phyloP scores from a whole-genome alignment of 2,888 invertebrate species.

The Sinopyrophorus schimmeli region DNA sequence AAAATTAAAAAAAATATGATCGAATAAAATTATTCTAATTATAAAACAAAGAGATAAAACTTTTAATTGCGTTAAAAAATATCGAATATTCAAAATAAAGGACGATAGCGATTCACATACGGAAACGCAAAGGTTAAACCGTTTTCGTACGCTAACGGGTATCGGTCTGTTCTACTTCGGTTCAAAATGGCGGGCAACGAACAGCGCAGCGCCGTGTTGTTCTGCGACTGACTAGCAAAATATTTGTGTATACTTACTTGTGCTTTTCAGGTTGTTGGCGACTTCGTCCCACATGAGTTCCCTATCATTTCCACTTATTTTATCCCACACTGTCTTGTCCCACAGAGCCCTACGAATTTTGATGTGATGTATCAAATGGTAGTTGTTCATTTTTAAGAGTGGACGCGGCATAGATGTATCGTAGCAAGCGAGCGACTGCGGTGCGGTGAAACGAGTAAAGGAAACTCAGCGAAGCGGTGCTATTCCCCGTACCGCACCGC shows the following conservation, averaged over 20 bases:
- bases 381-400: slow-evolving; percentile 36
- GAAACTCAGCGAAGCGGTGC: slow-evolving; percentile 22
- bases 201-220: no score
- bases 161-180: no score
- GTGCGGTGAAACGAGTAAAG: slow-evolving; percentile 27
- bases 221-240: no score
- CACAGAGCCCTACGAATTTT: slow-evolving; percentile 35
- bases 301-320: slow-evolving; percentile 34
- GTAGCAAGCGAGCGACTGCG: slow-evolving; percentile 42
- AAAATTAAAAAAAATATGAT: no score
- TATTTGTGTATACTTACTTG: slow-evolving; percentile 36
- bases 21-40: no score
- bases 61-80: no score
- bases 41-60: no score
- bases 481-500: slow-evolving; percentile 29
- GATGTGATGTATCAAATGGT: slow-evolving; percentile 37
- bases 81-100: no score
- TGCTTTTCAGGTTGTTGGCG: slow-evolving; percentile 35
- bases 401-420: slow-evolving; percentile 22
- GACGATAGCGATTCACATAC: no score
- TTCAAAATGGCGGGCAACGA: no score
- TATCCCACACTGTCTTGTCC: slow-evolving; percentile 37
- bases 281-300: slow-evolving; percentile 48
- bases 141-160: no score
- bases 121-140: no score